phyloP scores from a whole-genome alignment of 2,113 vertebrate species.

The Hippopotamus amphibius region DNA sequence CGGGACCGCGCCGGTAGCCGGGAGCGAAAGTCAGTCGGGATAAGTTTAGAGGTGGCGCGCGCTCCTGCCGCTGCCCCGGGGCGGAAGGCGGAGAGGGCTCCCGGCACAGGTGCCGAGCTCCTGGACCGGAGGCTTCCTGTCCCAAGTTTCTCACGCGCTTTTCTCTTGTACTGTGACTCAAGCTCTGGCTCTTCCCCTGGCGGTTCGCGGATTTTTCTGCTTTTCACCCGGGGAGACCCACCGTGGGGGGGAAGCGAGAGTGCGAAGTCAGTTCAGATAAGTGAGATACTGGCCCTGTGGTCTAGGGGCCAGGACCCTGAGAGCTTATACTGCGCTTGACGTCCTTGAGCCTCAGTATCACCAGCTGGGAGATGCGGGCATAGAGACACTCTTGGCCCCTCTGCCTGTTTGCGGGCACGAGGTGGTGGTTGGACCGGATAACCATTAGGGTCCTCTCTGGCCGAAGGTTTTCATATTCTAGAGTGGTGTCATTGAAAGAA shows the following conservation, averaged over 20 bases:
- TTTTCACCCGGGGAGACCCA: neutral
- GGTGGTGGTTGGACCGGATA: neutral
- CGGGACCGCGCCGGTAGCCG: accelerated
- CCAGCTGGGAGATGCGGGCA: neutral
- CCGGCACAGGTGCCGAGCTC: neutral
- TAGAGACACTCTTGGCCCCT: neutral
- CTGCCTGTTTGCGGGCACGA: neutral
- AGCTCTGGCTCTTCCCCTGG: neutral
- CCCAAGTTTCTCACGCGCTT: neutral
- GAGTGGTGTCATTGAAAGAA: neutral
- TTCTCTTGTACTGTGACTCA: neutral
- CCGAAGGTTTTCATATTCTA: neutral
- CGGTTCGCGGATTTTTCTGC: neutral
- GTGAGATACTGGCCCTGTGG: neutral
- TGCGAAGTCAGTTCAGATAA: neutral
- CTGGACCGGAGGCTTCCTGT: neutral
- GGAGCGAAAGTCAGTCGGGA: neutral
- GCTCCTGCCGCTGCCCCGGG: neutral
- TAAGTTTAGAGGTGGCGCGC: neutral
- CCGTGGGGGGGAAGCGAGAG: neutral
- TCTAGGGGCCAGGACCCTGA: neutral
- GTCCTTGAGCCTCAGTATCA: neutral
- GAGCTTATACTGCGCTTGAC: neutral
- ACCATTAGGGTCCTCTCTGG: neutral
- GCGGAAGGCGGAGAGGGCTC: neutral